phyloP scores from a whole-genome alignment of 2,113 vertebrate species.

The Connochaetes taurinus region DNA sequence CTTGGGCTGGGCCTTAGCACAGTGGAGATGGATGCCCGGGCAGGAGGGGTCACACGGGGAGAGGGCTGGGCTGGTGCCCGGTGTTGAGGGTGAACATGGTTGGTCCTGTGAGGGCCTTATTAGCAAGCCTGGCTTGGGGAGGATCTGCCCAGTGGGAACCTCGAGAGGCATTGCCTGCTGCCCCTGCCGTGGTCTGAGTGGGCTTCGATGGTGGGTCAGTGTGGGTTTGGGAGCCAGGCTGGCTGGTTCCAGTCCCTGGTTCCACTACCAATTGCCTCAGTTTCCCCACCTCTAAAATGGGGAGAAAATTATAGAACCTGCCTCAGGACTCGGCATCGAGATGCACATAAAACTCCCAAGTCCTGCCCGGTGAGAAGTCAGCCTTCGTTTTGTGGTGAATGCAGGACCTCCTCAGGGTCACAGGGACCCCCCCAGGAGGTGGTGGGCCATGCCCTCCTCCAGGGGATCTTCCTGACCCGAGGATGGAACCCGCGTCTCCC shows the following conservation, averaged over 20 bases:
- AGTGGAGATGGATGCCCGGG: not conserved
- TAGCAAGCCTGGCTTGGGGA: not conserved
- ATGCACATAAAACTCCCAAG: fast-evolving
- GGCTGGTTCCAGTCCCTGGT: not conserved
- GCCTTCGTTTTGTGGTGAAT: fast-evolving
- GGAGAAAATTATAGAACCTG: not conserved
- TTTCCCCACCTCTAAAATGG: not conserved
- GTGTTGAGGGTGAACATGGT: fast-evolving
- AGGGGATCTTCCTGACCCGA: not conserved
- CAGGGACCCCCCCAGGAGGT: not conserved
- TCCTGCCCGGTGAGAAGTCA: not conserved
- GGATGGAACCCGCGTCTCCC: not conserved
- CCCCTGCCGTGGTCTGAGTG: not conserved
- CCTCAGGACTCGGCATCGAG: not conserved
- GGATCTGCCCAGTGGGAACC: fast-evolving
- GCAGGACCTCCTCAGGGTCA: not conserved
- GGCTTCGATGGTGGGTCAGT: not conserved
- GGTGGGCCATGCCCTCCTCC: not conserved
- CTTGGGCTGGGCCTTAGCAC: not conserved
- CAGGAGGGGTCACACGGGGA: not conserved
- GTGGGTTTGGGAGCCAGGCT: not conserved
- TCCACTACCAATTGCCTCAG: not conserved
- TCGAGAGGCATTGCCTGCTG: fast-evolving
- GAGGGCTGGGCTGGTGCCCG: fast-evolving
- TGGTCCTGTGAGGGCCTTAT: fast-evolving